Percentiles rank a stretch among this genome's conserved stretches.
phyloP scores from a whole-genome alignment of 1,140 invertebrate genomes.

The Brachionus rubens region DNA sequence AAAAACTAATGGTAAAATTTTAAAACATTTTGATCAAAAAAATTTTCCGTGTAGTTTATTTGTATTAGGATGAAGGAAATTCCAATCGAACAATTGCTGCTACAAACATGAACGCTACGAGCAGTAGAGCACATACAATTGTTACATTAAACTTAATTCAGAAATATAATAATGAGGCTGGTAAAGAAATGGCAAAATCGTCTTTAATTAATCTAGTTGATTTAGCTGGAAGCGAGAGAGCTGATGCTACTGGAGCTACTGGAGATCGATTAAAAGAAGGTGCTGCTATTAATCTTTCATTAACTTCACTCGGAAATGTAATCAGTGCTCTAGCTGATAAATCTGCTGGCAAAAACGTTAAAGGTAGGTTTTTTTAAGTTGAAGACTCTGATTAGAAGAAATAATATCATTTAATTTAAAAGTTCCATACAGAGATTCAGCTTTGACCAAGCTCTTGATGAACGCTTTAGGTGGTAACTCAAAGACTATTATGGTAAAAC shows the following conservation, averaged over 20 bases:
- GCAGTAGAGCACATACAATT: conserved; percentile 68
- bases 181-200: conserved; percentile 64
- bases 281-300: conserved; percentile 67
- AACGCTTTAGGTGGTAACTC: conserved; percentile 66
- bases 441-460: conserved; percentile 63
- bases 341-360: conserved; percentile 42
- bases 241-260: conserved; percentile 64
- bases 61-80: conserved; percentile 62
- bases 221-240: conserved; percentile 67
- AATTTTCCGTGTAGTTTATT: background rate
- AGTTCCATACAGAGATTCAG: conserved; percentile 64
- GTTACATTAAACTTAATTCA: conserved; percentile 66
- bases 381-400: background rate
- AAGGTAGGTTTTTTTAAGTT: background rate
- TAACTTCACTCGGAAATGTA: conserved; percentile 66
- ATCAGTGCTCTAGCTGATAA: conserved; percentile 63
- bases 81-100: conserved; percentile 66
- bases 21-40: background rate
- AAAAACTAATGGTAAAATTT: conserved; percentile 59
- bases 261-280: conserved; percentile 68
- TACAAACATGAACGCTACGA: conserved; percentile 70
- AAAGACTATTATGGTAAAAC: conserved; percentile 67
- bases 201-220: conserved; percentile 67
- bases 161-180: conserved; percentile 63
- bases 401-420: conserved; percentile 17